Evolutionary conservation across 2,113 vertebrate genomes (phyloP).

Genomic region (Silurus meridionalis): DNA sequence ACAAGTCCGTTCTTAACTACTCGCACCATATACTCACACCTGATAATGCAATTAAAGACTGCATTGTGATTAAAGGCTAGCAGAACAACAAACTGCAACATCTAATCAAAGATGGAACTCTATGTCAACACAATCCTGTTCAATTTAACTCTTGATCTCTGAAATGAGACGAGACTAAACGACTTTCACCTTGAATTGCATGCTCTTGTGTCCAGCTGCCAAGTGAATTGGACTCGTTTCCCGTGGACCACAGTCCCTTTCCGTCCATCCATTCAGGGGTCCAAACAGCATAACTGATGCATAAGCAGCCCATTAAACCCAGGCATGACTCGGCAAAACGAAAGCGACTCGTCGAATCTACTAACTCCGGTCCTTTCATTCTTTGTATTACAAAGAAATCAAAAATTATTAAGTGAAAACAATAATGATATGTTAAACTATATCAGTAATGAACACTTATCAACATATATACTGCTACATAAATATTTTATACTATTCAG

Average conservation of each 20-base stretch:
- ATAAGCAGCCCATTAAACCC: slow-evolving; percentile 70
- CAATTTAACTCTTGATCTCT: not conserved
- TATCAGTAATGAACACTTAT: not conserved
- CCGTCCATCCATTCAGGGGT: slow-evolving; percentile 69
- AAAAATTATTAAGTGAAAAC: not conserved
- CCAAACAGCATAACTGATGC: slow-evolving; percentile 69
- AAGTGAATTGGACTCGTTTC: slow-evolving; percentile 55
- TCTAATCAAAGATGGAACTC: not conserved
- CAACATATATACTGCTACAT: no score
- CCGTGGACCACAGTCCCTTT: slow-evolving; percentile 65
- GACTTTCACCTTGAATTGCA: slow-evolving; percentile 41
- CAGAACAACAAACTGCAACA: not conserved
- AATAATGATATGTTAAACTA: not conserved
- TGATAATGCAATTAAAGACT: not conserved
- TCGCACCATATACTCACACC: not conserved
- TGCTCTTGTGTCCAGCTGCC: not conserved
- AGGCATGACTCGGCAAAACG: slow-evolving; percentile 66
- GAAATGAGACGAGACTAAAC: not conserved
- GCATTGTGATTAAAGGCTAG: not conserved
- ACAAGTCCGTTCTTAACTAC: not conserved
- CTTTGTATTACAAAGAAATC: slow-evolving; percentile 26
- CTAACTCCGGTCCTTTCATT: slow-evolving; percentile 64
- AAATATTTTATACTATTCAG: not conserved
- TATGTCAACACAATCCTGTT: not conserved
- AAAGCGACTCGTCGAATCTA: slow-evolving; percentile 64